Conservation (phyloP, 2,113 vertebrate genomes). For the Pao palembangensis region DNA sequence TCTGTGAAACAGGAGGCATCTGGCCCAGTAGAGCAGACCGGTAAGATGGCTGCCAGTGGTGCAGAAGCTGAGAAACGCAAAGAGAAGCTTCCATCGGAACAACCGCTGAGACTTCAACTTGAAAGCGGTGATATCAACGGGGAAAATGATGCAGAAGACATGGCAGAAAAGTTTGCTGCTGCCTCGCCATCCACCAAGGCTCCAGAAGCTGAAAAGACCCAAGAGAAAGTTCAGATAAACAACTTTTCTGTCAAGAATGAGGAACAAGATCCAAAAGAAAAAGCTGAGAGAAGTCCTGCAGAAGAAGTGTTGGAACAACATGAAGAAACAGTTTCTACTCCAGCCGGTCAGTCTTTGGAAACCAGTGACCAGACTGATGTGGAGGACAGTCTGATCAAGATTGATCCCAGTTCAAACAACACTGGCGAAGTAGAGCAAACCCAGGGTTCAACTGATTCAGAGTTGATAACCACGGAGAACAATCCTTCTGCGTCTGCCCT, state of each 20-base stretch:
- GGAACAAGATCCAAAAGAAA: slow-evolving; percentile 12
- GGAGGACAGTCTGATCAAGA: slow-evolving; percentile 9
- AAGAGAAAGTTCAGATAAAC: too few relatives aligned
- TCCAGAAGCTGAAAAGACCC: too few relatives aligned
- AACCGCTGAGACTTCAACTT: too few relatives aligned
- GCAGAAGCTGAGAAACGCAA: too few relatives aligned
- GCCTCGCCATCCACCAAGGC: too few relatives aligned
- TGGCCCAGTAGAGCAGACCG: slow-evolving; percentile 1
- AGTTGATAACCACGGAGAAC: slow-evolving; percentile 57
- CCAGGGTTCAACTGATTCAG: slow-evolving; percentile 57
- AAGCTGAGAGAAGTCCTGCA: too few relatives aligned
- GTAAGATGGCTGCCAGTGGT: neutral
- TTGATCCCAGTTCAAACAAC: slow-evolving; percentile 2
- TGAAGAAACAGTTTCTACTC: neutral
- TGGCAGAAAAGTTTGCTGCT: too few relatives aligned
- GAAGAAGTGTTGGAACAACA: too few relatives aligned
- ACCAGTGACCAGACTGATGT: slow-evolving; percentile 8
- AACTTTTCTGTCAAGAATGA: neutral
- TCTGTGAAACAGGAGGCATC: slow-evolving; percentile 16
- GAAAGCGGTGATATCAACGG: too few relatives aligned
- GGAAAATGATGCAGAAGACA: too few relatives aligned
- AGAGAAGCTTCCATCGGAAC: too few relatives aligned
- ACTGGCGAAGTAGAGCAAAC: slow-evolving; percentile 21
- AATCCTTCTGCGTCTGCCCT: slow-evolving; percentile 26
- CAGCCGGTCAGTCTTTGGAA: slow-evolving; percentile 13